A percentile compares a stretch with the other conserved stretches of the same genome.
phyloP scores from a whole-genome alignment of 2,113 vertebrate genomes.

The Coreoperca whiteheadi region DNA sequence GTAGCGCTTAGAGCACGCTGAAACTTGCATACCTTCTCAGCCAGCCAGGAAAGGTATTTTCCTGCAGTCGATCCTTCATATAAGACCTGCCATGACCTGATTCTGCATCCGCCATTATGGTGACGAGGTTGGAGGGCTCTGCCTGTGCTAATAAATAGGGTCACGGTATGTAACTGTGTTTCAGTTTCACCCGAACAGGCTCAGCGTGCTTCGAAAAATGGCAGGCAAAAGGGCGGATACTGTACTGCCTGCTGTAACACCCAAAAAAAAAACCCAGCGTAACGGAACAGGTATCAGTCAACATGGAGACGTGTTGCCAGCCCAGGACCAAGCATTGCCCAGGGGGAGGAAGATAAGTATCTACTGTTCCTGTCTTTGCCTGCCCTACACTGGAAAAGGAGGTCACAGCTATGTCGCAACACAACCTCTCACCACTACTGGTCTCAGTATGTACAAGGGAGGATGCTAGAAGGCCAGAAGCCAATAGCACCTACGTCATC shows the following conservation, averaged over 20 bases:
- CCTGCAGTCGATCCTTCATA: not conserved
- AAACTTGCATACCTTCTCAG: not conserved
- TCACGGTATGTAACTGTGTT: not conserved
- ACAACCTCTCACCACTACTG: not conserved
- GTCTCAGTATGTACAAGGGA: not conserved
- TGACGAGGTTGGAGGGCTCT: not conserved
- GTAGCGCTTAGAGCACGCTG: not conserved
- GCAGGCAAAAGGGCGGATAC: not conserved
- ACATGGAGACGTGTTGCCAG: constrained; percentile 1
- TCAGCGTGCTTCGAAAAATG: not conserved
- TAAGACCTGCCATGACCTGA: not conserved
- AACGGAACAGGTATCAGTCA: not conserved
- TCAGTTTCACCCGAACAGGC: not conserved
- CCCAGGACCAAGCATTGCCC: not conserved
- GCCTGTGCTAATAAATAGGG: not conserved
- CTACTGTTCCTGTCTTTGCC: not conserved
- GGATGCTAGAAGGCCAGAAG: not conserved
- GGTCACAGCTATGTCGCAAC: not conserved
- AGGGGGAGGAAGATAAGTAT: not conserved
- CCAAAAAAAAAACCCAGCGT: constrained; percentile 14
- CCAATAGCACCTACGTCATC: not conserved
- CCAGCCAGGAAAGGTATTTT: not conserved
- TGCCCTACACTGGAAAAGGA: not conserved
- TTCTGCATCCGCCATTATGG: not conserved
- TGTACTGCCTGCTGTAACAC: not conserved